Percentiles rank a stretch among this genome's conserved stretches.
These are phyloP conservation scores for Salarias fasciatus DNA, from an alignment of 2,797 vertebrate genomes.

Conservation along the genomic window DNA sequence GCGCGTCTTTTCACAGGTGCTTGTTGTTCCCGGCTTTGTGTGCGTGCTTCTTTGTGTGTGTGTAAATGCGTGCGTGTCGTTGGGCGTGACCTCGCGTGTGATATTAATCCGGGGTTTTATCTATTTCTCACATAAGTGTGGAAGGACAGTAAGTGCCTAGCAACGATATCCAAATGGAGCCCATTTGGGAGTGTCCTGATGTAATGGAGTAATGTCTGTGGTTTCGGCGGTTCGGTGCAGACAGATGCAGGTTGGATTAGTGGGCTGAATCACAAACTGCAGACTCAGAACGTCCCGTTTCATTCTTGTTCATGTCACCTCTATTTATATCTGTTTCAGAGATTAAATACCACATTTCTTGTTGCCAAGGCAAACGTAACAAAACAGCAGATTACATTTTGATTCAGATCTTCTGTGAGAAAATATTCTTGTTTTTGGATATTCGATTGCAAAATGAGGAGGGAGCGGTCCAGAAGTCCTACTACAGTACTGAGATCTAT, in stretches of 20 bases:
- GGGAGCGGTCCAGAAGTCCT: too few species aligned
- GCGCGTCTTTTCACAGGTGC: conserved; percentile 71
- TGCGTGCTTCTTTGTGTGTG: neutral
- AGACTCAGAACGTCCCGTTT: conserved; percentile 40
- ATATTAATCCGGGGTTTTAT: conserved; percentile 62
- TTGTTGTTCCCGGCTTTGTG: conserved; percentile 51
- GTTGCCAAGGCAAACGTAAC: conserved; percentile 25
- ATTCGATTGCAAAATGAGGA: neutral
- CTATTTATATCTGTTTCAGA: conserved; percentile 24
- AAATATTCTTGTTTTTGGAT: neutral
- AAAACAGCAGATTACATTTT: conserved; percentile 16
- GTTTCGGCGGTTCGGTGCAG: conserved; percentile 43
- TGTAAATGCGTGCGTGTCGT: conserved; percentile 10
- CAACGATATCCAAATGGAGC: conserved; percentile 40
- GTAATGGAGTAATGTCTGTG: conserved; percentile 47
- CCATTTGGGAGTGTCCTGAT: conserved; percentile 44
- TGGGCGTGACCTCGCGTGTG: conserved; percentile 36
- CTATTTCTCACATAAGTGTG: conserved; percentile 65
- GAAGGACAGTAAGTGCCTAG: conserved; percentile 52
- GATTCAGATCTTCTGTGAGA: neutral
- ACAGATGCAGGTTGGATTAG: conserved; percentile 39
- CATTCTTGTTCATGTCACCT: conserved; percentile 15
- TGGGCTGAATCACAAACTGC: conserved; percentile 47
- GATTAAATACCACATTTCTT: conserved; percentile 11
- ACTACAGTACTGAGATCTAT: neutral